phyloP scores from a whole-genome alignment of 2,797 vertebrate species.

The Catharus ustulatus region DNA sequence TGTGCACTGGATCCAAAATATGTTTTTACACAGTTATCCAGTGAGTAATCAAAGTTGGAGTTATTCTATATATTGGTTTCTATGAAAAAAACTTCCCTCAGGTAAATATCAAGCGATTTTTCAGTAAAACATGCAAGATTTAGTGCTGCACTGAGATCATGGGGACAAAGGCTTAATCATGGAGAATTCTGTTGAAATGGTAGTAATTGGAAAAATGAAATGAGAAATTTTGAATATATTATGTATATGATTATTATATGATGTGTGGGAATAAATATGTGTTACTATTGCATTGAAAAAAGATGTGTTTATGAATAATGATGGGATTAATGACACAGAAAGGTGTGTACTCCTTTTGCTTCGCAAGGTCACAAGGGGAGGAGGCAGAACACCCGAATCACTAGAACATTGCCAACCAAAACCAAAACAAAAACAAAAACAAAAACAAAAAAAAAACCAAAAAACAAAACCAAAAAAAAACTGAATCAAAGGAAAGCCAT shows the following conservation, averaged over 20 bases:
- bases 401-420: rapidly evolving
- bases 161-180: background rate
- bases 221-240: background rate
- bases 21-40: background rate
- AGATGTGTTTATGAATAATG: background rate
- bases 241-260: no score
- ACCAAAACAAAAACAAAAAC: background rate
- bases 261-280: background rate
- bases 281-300: background rate
- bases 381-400: background rate
- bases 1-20: background rate
- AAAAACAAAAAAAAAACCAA: no score
- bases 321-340: background rate
- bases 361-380: background rate
- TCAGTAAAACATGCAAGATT: background rate
- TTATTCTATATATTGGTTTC: background rate
- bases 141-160: background rate
- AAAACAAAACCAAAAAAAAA: background rate
- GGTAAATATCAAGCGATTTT: background rate
- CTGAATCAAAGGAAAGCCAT: background rate
- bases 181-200: background rate
- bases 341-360: background rate
- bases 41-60: background rate
- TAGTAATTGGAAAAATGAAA: background rate
- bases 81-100: background rate